Conservation (phyloP, 92 coral and sea anemone genomes). For the Diadumene lineata region DNA sequence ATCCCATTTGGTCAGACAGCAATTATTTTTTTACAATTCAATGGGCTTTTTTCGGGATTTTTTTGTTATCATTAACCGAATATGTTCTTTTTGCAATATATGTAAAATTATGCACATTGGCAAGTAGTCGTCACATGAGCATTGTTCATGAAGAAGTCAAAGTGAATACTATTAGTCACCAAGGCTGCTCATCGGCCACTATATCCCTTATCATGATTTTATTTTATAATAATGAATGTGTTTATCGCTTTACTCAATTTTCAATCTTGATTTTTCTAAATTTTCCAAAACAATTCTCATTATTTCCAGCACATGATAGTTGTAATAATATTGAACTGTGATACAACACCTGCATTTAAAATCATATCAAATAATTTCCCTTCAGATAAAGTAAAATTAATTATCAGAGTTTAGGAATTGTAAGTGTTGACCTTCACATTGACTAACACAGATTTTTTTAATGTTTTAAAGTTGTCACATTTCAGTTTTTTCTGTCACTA, state of each 20-base stretch:
- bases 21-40: not conserved
- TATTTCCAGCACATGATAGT: not conserved
- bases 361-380: too few relatives aligned
- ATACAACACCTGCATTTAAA: too few relatives aligned
- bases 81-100: not conserved
- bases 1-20: constrained; percentile 8
- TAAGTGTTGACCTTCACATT: constrained; percentile 19
- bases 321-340: too few relatives aligned
- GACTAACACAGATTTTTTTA: not conserved
- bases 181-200: not conserved
- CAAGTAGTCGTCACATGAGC: not conserved
- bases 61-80: not conserved
- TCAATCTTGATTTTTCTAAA: not conserved
- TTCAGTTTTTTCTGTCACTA: not conserved
- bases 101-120: not conserved
- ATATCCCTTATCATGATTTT: not conserved
- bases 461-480: constrained; percentile 6
- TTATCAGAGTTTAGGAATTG: too few relatives aligned
- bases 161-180: too few relatives aligned
- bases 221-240: not conserved
- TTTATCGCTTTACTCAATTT: not conserved
- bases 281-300: not conserved
- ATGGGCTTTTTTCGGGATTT: not conserved
- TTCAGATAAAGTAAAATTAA: too few relatives aligned
- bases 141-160: too few relatives aligned